Conservation (phyloP, 2,888 invertebrate genomes). For the Acholoe squamosa region DNA sequence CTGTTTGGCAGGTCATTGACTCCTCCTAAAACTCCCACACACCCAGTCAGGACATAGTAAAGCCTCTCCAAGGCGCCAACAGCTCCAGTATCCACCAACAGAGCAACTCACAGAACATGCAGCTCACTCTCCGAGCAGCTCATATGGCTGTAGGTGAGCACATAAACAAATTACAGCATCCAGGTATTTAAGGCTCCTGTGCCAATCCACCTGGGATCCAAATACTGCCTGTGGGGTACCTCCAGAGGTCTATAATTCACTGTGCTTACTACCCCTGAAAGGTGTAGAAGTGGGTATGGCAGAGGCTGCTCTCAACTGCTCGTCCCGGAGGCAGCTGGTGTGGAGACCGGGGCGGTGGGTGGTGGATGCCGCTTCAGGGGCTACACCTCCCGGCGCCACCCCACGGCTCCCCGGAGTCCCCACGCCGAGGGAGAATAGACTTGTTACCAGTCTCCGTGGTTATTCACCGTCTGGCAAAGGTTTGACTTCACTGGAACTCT, state of each 20-base stretch:
- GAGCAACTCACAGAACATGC: too few relatives aligned
- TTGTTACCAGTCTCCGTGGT: neutral
- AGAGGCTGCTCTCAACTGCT: neutral
- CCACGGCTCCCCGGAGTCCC: neutral
- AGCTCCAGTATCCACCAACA: too few relatives aligned
- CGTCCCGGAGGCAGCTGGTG: neutral
- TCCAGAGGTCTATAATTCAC: neutral
- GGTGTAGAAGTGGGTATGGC: neutral
- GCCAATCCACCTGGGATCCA: neutral
- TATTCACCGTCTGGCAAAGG: neutral
- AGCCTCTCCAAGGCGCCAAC: too few relatives aligned
- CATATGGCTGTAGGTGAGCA: too few relatives aligned
- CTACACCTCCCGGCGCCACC: conserved; percentile 8
- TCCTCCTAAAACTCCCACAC: too few relatives aligned
- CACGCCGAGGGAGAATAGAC: neutral
- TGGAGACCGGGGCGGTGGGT: neutral
- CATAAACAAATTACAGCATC: too few relatives aligned
- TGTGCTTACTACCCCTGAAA: neutral
- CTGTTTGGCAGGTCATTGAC: too few relatives aligned
- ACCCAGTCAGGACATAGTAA: too few relatives aligned
- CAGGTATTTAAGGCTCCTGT: too few relatives aligned
- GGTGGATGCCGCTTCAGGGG: neutral
- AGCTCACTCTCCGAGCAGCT: too few relatives aligned
- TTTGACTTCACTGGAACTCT: too few relatives aligned
- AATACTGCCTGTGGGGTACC: neutral